Conservation (phyloP, 2,797 vertebrate species). For the Ambastaia sidthimunki region DNA sequence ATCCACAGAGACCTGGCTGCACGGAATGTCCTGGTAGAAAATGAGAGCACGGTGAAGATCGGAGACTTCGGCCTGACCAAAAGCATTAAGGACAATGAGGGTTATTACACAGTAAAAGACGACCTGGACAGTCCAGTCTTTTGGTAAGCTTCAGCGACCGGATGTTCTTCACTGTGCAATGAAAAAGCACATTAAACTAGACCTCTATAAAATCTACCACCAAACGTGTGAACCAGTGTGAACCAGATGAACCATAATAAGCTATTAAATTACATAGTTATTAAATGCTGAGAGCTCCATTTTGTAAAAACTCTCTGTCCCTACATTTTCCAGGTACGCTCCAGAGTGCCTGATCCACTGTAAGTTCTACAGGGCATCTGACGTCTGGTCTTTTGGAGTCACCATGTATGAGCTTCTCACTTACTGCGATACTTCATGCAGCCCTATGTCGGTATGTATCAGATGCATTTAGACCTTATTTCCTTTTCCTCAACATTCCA, state of each 20-base stretch:
- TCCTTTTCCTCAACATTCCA: not conserved
- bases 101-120: conserved; percentile 95
- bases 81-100: conserved; percentile 92
- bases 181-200: not conserved
- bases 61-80: conserved; percentile 98
- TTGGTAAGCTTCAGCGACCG: conserved; percentile 77
- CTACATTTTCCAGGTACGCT: conserved; percentile 85
- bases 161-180: not conserved
- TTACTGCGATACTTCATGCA: conserved; percentile 88
- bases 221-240: not conserved
- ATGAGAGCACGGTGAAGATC: conserved; percentile 92
- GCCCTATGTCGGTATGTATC: conserved; percentile 88
- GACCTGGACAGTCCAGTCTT: conserved; percentile 95
- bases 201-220: conserved; percentile 6
- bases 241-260: not conserved
- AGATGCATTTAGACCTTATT: not conserved
- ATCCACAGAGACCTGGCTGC: conserved; percentile 96
- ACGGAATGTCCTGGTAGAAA: conserved; percentile 94
- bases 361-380: conserved; percentile 94
- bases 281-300: not conserved
- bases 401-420: conserved; percentile 94
- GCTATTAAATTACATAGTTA: not conserved
- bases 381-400: conserved; percentile 97
- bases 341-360: conserved; percentile 91
- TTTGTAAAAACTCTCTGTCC: conserved; percentile 8